Evolutionary conservation across 2,113 vertebrate species (phyloP).

Genomic region (Sinocyclocheilus grahami): DNA sequence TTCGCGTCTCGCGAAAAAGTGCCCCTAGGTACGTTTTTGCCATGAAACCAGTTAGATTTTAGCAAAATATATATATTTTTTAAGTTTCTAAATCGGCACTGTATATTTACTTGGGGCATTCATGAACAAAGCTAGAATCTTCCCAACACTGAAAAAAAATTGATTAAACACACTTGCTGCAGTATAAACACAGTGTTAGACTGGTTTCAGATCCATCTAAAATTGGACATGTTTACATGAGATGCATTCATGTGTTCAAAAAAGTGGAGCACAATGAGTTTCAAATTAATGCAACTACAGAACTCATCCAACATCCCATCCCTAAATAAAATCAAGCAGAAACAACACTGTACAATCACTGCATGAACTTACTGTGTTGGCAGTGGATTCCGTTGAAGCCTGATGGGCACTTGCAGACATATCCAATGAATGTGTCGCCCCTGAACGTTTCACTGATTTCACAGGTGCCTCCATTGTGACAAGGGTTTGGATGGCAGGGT

Average conservation of each 20-base stretch:
- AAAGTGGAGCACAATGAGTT: not conserved
- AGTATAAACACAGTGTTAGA: not conserved
- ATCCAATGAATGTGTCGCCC: slow-evolving; percentile 96
- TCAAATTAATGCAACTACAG: not conserved
- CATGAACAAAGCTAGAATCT: not conserved
- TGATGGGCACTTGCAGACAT: slow-evolving; percentile 90
- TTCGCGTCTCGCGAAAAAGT: no score
- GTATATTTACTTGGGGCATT: not conserved
- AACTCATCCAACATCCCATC: not conserved
- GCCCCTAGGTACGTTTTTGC: no score
- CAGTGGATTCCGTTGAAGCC: slow-evolving; percentile 97
- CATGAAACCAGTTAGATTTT: no score
- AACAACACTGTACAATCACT: not conserved
- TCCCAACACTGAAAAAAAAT: not conserved
- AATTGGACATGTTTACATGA: not conserved
- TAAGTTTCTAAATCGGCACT: not conserved
- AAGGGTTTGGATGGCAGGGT: slow-evolving; percentile 94
- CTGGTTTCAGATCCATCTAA: not conserved
- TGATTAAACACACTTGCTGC: not conserved
- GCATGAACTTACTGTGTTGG: slow-evolving; percentile 92
- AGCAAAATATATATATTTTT: no score
- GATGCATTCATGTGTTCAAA: not conserved
- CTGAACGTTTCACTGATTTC: slow-evolving; percentile 94
- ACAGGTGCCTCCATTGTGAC: slow-evolving; percentile 94
- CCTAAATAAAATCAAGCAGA: not conserved